Evolutionary conservation across 2,797 vertebrate species (phyloP), one percentile per base, ranked within the genome.

Genomic region (Artibeus lituratus): DNA sequence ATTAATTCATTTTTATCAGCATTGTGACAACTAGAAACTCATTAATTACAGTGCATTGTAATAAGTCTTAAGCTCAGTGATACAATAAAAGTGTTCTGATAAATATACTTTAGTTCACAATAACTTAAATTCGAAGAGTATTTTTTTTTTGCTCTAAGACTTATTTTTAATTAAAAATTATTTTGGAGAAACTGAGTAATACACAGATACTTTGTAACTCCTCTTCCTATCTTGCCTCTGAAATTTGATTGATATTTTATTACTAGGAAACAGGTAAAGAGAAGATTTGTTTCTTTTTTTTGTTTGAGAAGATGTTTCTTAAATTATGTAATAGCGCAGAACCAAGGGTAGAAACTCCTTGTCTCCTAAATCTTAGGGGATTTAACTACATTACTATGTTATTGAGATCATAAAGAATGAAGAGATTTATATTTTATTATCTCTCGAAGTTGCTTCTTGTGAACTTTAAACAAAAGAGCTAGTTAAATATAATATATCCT

Each of bases 161-260:
- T 95, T 91, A 7, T 51, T 91, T 91, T 87, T 78, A 87, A 87
- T 70, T 77, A 73, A 84, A 94, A 93, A 35, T 57, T 90, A 77
- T 85, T 94, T 96, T 91, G 70, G 59, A 93, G 53, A 49, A 95
- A 85, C 18, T 51, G 37, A 87, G 26, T 55, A 95, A 26, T 70
- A 74, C 11, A 69, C 26, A 67, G 47, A 53, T 53, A 81, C 39
- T 90, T 92, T 92, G 24, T 95, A 77, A 77, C 26, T 92, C 49
- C 26, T 29, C 24, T 83, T 81, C 35, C 22, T 74, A 42, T 77
- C 42, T 86, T 90, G n/a, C 39, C 14, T 82, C 90, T 90, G 69
- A 89, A 85, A 70, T 92, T 70, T 92, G 59, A 24, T 82, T 87
- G 53, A 37, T 90, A 51, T 35, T 93, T 90, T n/a, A 35, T 62